phyloP scores from a whole-genome alignment of 2,113 vertebrate genomes.

The Asarcornis scutulata region DNA sequence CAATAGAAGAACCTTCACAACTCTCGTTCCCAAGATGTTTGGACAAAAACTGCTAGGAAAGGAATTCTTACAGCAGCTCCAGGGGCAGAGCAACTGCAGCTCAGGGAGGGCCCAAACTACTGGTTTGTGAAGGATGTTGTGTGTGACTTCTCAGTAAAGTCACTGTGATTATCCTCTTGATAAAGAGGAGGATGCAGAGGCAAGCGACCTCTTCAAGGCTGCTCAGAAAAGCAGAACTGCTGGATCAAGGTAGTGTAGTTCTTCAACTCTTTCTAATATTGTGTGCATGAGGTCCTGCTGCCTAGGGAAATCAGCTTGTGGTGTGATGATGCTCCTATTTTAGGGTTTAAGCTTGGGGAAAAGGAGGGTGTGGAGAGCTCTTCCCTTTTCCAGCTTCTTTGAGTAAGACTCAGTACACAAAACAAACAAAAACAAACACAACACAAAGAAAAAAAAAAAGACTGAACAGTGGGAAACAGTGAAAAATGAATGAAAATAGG shows the following conservation, averaged over 20 bases:
- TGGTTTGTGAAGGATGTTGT: background rate
- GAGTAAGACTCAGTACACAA: background rate
- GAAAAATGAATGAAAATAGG: background rate
- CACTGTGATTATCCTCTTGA: background rate
- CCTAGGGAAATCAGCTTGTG: background rate
- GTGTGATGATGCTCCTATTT: background rate
- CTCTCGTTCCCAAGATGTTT: background rate
- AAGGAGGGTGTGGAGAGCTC: background rate
- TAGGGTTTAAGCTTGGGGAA: background rate
- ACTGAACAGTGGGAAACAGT: background rate
- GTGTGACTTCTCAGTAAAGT: background rate
- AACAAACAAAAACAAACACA: background rate
- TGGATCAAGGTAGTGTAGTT: background rate
- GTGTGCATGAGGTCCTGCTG: background rate
- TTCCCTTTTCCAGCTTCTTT: background rate
- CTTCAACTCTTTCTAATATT: background rate
- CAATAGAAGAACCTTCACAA: background rate
- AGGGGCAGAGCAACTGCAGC: background rate
- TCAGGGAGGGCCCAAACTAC: background rate
- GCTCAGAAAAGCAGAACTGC: background rate
- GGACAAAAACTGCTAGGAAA: background rate
- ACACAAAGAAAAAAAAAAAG: background rate
- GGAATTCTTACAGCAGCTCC: background rate
- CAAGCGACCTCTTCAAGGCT: background rate
- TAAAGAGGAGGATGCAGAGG: background rate